Evolutionary conservation across 2,113 vertebrate genomes (phyloP).

Genomic region (Etia nguti): DNA sequence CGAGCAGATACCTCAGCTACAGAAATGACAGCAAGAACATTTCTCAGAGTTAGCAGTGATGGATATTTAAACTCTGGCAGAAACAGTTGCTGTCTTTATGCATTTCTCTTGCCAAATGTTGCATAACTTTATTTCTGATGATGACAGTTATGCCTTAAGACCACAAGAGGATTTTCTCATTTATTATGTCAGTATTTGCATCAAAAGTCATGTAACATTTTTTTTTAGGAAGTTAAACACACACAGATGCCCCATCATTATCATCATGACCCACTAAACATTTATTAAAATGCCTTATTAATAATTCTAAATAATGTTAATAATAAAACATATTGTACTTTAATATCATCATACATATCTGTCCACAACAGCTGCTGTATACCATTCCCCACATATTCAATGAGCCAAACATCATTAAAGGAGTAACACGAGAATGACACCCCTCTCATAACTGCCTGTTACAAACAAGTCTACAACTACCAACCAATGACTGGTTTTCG

Average conservation of each 20-base stretch:
- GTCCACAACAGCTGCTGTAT: not conserved
- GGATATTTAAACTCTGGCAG: conserved; percentile 1
- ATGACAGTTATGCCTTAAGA: not conserved
- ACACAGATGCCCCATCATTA: not conserved
- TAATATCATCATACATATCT: not conserved
- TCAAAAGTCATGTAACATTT: not conserved
- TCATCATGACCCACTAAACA: not conserved
- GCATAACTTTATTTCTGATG: not conserved
- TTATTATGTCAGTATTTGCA: not conserved
- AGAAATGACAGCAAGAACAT: conserved; percentile 1
- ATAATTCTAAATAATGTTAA: not conserved
- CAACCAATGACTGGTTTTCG: not conserved
- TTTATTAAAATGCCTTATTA: not conserved
- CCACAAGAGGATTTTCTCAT: not conserved
- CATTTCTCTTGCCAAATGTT: not conserved
- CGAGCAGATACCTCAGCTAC: not conserved
- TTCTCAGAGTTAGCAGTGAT: not conserved
- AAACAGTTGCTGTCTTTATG: not conserved
- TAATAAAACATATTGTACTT: not conserved
- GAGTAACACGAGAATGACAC: not conserved
- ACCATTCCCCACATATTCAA: not conserved
- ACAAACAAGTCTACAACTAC: not conserved
- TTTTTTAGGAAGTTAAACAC: not conserved
- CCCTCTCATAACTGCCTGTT: not conserved
- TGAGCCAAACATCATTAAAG: not conserved